These are phyloP conservation scores for Dipodomys stephensi DNA, from an alignment of 2,113 vertebrate genomes.

Conservation along the genomic window DNA sequence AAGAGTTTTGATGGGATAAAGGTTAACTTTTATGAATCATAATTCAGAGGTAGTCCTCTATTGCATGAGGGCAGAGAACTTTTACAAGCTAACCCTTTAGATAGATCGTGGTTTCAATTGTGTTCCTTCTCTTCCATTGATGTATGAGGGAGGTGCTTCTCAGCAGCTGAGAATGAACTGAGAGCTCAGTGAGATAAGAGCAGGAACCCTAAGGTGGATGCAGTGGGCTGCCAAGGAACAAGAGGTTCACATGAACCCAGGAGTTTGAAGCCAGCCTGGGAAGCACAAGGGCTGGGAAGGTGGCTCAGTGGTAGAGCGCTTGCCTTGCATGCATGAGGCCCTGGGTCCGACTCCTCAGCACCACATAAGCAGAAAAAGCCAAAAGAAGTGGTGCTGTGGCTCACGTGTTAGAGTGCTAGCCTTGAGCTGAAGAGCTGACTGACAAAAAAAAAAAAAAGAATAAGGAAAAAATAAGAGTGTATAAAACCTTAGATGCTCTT, in stretches of 20 bases:
- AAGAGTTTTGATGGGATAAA: constrained; percentile 23
- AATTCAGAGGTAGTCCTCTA: background rate
- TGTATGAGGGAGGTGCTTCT: background rate
- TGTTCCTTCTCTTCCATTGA: background rate
- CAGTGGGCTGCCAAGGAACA: background rate
- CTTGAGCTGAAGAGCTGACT: too few species aligned
- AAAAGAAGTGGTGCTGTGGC: too few species aligned
- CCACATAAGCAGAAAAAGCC: too few species aligned
- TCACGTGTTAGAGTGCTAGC: too few species aligned
- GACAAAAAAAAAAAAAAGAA: background rate
- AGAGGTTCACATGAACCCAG: background rate
- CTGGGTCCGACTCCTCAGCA: too few species aligned
- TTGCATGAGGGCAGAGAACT: background rate
- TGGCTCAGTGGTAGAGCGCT: too few species aligned
- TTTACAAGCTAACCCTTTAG: background rate
- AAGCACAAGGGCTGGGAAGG: background rate
- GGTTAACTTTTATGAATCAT: background rate
- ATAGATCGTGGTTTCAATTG: background rate
- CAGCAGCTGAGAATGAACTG: background rate
- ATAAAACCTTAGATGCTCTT: background rate
- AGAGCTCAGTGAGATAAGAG: background rate
- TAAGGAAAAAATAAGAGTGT: background rate
- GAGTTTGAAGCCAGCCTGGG: background rate
- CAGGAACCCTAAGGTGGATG: too few species aligned
- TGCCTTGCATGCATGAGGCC: too few species aligned